Evolutionary conservation across 2,113 vertebrate genomes (phyloP).

Genomic region (Catagonus wagneri): DNA sequence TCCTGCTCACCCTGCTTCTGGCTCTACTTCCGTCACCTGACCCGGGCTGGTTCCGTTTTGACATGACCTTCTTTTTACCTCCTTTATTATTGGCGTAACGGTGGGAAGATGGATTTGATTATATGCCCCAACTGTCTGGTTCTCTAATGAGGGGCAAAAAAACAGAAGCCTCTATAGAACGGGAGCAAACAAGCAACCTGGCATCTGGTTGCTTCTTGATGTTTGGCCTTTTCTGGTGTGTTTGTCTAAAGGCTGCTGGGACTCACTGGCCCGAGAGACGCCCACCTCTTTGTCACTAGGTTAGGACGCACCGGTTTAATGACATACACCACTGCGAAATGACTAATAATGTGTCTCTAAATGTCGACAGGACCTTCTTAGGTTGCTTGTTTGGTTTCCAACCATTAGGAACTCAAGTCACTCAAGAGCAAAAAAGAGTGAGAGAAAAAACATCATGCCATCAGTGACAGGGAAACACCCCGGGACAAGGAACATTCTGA

Average conservation of each 20-base stretch:
- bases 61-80: not conserved
- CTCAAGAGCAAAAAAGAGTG: not conserved
- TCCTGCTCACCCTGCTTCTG: not conserved
- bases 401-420: conserved; percentile 13
- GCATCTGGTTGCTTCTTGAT: not conserved
- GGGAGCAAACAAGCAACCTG: not conserved
- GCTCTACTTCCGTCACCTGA: not conserved
- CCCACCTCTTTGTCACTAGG: not conserved
- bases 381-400: conserved; percentile 3
- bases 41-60: not conserved
- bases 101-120: not conserved
- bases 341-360: not conserved
- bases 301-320: conserved; percentile 41
- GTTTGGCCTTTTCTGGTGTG: not conserved
- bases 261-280: not conserved
- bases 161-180: not conserved
- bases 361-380: conserved; percentile 1
- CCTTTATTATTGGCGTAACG: not conserved
- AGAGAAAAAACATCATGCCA: not conserved
- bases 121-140: not conserved
- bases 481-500: not conserved
- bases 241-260: not conserved
- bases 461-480: not conserved
- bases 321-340: not conserved
- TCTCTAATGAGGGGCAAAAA: not conserved